phyloP scores from a whole-genome alignment of 2,113 vertebrate genomes.

The Indicator maculatus region DNA sequence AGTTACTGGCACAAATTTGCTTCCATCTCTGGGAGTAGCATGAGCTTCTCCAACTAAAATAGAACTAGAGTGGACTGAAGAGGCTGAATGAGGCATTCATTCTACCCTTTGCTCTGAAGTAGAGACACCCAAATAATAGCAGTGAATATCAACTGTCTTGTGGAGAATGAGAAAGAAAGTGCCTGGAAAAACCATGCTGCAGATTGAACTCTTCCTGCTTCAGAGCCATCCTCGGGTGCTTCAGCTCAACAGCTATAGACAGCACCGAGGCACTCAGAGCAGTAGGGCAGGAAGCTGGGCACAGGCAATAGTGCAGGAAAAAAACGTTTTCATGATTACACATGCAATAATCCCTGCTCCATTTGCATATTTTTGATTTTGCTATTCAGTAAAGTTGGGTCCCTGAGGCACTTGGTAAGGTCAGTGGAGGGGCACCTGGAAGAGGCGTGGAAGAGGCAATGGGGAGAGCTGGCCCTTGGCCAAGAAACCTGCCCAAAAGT shows the following conservation, averaged over 20 bases:
- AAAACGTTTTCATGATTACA: constrained; percentile 40
- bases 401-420: background rate
- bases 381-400: constrained; percentile 54
- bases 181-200: constrained; percentile 38
- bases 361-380: constrained; percentile 64
- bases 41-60: constrained; percentile 59
- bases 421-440: background rate
- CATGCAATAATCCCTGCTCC: background rate
- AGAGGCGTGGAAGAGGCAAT: rapidly evolving
- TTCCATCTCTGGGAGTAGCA: background rate
- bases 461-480: background rate
- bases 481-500: constrained; percentile 43
- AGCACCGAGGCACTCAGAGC: constrained; percentile 46
- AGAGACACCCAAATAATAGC: constrained; percentile 36
- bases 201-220: constrained; percentile 66
- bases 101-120: constrained; percentile 17
- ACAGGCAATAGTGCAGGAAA: constrained; percentile 11
- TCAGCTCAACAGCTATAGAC: constrained; percentile 65
- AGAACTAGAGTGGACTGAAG: constrained; percentile 68
- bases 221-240: constrained; percentile 64
- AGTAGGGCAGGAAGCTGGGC: constrained; percentile 61
- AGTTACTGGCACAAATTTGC: constrained; percentile 5
- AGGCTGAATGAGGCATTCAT: constrained; percentile 64
- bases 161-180: constrained; percentile 57
- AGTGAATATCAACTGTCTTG: constrained; percentile 30